Percentiles rank a stretch among this genome's conserved stretches.
Conservation (phyloP, 2,113 vertebrate species). For the Heterotilapia buettikoferi region DNA sequence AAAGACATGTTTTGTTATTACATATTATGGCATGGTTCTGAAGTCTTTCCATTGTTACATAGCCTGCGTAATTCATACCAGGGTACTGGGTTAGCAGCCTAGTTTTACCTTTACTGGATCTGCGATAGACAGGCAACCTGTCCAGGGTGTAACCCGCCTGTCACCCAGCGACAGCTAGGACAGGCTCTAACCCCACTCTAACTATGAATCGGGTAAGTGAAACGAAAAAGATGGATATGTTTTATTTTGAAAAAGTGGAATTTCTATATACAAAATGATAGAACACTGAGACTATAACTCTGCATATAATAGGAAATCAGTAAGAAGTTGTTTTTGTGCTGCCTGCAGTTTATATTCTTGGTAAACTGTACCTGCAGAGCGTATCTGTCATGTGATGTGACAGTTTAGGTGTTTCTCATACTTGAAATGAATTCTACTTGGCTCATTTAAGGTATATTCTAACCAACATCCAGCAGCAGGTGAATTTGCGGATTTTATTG, state of each 20-base stretch:
- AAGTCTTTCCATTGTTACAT: constrained; percentile 2
- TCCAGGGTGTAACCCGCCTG: background rate
- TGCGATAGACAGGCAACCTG: accelerated
- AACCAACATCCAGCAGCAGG: background rate
- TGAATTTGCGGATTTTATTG: background rate
- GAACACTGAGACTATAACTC: background rate
- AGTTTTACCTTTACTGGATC: background rate
- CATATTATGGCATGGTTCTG: background rate
- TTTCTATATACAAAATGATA: background rate
- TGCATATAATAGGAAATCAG: background rate
- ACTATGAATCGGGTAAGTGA: background rate
- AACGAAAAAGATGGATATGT: background rate
- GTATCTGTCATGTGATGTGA: background rate
- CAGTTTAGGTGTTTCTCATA: constrained; percentile 2
- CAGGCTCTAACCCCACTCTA: background rate
- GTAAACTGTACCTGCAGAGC: background rate
- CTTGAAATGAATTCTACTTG: background rate
- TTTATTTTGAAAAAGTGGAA: background rate
- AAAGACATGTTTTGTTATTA: background rate
- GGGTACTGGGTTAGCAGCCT: background rate
- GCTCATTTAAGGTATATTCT: background rate
- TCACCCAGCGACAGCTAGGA: background rate
- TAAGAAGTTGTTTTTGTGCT: background rate
- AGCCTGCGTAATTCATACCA: background rate
- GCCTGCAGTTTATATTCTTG: background rate